Evolutionary conservation across 2,797 vertebrate species (phyloP).

Genomic region (Hippopotamyrus pictus): DNA sequence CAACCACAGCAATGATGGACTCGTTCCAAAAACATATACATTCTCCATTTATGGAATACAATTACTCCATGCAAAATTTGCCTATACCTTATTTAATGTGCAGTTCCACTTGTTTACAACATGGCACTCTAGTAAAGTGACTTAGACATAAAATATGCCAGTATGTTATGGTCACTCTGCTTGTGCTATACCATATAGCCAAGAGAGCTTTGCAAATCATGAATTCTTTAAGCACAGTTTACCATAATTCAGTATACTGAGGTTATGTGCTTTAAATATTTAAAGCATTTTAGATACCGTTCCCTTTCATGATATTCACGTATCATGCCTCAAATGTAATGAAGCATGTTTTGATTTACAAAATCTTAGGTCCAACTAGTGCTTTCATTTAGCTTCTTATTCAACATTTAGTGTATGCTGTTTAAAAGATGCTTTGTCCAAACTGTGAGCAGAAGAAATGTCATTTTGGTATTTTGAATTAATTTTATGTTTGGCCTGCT

Average conservation of each 20-base stretch:
- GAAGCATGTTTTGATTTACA: background rate
- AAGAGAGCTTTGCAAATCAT: background rate
- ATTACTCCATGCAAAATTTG: background rate
- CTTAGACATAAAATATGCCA: background rate
- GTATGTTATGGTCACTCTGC: background rate
- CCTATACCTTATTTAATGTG: background rate
- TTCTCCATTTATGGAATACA: background rate
- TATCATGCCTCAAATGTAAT: background rate
- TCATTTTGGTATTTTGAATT: slow-evolving; percentile 19
- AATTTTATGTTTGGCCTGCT: background rate
- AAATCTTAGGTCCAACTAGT: background rate
- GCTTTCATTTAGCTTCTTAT: background rate
- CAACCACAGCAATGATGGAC: background rate
- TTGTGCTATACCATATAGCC: background rate
- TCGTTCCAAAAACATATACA: background rate
- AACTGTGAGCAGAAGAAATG: slow-evolving; percentile 6
- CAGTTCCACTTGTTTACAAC: background rate
- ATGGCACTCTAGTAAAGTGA: background rate
- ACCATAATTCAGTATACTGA: background rate
- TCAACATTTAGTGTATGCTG: background rate
- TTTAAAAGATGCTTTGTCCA: background rate
- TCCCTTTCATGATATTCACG: background rate
- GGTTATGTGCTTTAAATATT: background rate
- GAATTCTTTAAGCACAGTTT: background rate
- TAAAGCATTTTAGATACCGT: background rate